Evolutionary conservation across 2,113 vertebrate species (phyloP), one percentile per base, ranked within the genome.

Genomic region (Cavia porcellus): DNA sequence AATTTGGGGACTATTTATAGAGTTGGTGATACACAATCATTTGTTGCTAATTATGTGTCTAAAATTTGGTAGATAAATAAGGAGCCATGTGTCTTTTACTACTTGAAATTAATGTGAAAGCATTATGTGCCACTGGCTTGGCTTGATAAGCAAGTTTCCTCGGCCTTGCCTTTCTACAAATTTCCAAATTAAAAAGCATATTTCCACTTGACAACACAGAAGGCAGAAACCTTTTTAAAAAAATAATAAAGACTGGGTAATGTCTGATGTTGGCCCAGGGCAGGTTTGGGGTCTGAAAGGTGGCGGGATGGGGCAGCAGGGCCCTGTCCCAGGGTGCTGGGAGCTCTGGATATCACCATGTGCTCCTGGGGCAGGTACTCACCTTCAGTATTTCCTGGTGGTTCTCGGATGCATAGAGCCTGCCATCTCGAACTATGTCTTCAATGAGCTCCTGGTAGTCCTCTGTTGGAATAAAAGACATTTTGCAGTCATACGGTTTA

Each of bases 301-400:
- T 1, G 32, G 59, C 13, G 5, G 50, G 0, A 7, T 0, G 0
- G 32, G 79, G 25, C 72, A 42, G 20, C 7, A 24, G 77, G 72
- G 4, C 57, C 25, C 57, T 55, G 64, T 45, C 30, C 35, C 20
- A 2, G 0, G 28, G 79, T 17, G n/a, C 77, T n/a, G 19, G 32
- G 68, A 25, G 55, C 13, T 30, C 66, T 50, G 77, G 30, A 5
- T 32, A 22, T 25, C 55, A 25, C 22, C 2, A 0, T 2, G 15
- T 17, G 70, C 11, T 1, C 88, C 35, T 64, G 12, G 52, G 19
- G 10, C 55, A 47, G 0, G 4, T 5, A 91, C 83, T 94, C 97
- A 99, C 99, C 99, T 99, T 99, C 17, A 99, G 99, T 98, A 99
- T 99, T 98, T 99, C 99, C 98, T 99, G 99, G 97, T 99, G 99